Percentiles rank a stretch among this genome's conserved stretches.
Conservation (phyloP, 1,140 invertebrate species). For the Ruditapes philippinarum region DNA sequence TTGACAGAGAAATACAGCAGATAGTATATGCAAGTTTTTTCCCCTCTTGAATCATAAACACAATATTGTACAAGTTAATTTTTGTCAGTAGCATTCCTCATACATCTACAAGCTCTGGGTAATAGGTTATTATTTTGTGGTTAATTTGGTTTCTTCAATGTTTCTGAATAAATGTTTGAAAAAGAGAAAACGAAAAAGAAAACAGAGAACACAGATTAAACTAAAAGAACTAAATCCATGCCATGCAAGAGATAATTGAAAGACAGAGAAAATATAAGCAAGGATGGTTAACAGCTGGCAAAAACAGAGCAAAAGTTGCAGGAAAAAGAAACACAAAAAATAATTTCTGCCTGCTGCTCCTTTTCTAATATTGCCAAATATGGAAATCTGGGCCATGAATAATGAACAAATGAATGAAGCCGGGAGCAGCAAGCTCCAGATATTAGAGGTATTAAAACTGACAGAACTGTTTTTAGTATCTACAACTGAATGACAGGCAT, state of each 20-base stretch:
- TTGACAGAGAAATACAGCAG: no score
- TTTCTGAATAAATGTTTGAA: background rate
- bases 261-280: background rate
- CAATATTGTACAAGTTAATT: no score
- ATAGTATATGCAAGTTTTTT: no score
- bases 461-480: background rate
- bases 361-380: slow-evolving; percentile 10
- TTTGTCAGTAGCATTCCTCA: no score
- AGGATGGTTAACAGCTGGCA: background rate
- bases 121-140: no score
- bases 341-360: slow-evolving; percentile 57
- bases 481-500: slow-evolving; percentile 16
- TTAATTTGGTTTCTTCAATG: no score
- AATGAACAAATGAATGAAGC: background rate
- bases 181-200: background rate
- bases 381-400: slow-evolving; percentile 22
- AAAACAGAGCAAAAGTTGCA: slow-evolving; percentile 60
- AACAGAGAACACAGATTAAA: background rate
- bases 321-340: slow-evolving; percentile 49
- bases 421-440: slow-evolving; percentile 65
- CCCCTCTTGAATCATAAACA: no score
- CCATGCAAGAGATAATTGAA: slow-evolving; percentile 1
- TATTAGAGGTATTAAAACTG: background rate
- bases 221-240: background rate
- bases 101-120: no score